Conservation (phyloP, 2,888 invertebrate species). For the Torymus tubicola region DNA sequence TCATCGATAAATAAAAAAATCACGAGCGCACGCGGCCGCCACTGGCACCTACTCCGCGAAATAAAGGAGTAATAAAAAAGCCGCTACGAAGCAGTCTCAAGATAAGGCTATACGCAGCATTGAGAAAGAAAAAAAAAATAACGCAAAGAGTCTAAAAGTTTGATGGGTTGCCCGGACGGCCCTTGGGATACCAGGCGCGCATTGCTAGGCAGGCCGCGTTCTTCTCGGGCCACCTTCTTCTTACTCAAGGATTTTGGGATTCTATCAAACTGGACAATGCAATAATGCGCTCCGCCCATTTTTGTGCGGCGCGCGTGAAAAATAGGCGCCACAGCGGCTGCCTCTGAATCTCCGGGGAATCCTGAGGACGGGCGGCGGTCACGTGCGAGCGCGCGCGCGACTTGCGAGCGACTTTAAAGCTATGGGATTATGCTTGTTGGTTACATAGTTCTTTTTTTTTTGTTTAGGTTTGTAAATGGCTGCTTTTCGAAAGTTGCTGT, state of each 20-base stretch:
- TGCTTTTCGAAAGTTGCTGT: too few species aligned
- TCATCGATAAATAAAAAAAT: constrained; percentile 53
- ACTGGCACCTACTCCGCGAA: constrained; percentile 7
- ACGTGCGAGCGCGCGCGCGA: too few species aligned
- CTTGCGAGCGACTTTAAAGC: too few species aligned
- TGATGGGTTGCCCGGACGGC: constrained; percentile 72
- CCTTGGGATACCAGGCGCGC: constrained; percentile 71
- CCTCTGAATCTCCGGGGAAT: constrained; percentile 49
- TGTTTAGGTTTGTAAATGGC: too few species aligned
- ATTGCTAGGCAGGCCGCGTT: constrained; percentile 66
- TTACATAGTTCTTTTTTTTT: too few species aligned
- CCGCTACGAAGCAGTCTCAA: constrained; percentile 28
- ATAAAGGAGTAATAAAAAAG: constrained; percentile 55
- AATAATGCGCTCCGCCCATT: constrained; percentile 69
- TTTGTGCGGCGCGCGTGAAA: constrained; percentile 64
- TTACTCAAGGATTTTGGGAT: constrained; percentile 74
- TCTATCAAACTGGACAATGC: constrained; percentile 77
- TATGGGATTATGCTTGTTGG: too few species aligned
- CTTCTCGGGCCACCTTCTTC: constrained; percentile 61
- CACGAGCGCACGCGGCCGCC: neutral
- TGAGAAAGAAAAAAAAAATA: constrained; percentile 18
- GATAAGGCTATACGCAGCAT: constrained; percentile 9
- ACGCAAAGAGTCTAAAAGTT: constrained; percentile 72
- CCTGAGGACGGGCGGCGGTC: neutral
- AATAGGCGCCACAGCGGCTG: constrained; percentile 61